Evolutionary conservation across 2,888 invertebrate genomes (phyloP).

Genomic region (Drosophila emarginata): DNA sequence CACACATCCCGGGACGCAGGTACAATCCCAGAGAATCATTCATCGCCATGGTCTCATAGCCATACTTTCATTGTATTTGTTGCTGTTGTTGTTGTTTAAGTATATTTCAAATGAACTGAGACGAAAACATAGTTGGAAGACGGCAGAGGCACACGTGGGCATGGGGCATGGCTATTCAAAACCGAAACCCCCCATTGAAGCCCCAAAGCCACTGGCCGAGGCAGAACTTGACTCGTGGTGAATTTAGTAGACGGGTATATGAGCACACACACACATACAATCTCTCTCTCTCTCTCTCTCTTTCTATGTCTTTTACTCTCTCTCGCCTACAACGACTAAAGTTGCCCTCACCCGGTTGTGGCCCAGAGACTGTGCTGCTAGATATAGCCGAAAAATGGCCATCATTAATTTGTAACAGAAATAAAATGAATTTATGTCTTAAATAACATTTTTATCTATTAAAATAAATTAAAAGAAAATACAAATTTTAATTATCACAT

Average conservation of each 20-base stretch:
- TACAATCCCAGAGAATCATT: constrained; percentile 32
- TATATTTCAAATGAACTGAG: constrained; percentile 12
- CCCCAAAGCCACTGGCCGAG: constrained; percentile 26
- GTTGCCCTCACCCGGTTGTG: constrained; percentile 15
- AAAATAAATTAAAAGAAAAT: neutral
- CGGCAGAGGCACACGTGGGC: constrained; percentile 37
- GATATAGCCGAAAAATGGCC: neutral
- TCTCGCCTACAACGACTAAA: constrained; percentile 8
- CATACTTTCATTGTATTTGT: constrained; percentile 9
- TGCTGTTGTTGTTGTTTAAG: neutral
- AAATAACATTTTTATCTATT: neutral
- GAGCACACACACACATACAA: too few species aligned
- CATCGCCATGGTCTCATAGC: constrained; percentile 40
- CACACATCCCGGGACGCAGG: constrained; percentile 33
- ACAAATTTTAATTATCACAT: too few species aligned
- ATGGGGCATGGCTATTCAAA: neutral
- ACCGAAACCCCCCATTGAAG: constrained; percentile 12
- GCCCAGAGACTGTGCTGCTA: constrained; percentile 4
- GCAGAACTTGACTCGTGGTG: constrained; percentile 37
- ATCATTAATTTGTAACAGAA: neutral
- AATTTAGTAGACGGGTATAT: neutral
- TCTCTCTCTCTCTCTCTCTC: too few species aligned
- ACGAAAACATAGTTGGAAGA: constrained; percentile 27
- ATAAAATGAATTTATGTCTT: neutral
- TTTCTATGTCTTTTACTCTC: neutral